phyloP scores from a whole-genome alignment of 1,140 invertebrate species.

The Tetranychus urticae region DNA sequence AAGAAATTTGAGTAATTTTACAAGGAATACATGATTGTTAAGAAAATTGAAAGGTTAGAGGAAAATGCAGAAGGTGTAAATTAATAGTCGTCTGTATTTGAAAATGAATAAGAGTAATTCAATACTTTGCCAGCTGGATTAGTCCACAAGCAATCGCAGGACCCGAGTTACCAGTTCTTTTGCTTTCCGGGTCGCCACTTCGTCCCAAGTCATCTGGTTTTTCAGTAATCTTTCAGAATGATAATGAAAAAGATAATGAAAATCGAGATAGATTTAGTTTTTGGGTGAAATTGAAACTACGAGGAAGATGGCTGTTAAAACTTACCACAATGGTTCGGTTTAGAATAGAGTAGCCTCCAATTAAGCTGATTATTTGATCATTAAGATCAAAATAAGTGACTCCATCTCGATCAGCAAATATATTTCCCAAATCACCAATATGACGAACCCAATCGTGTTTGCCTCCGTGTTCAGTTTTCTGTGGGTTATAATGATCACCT shows the following conservation, averaged over 20 bases:
- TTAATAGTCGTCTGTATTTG: too few species aligned
- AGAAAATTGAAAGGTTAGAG: too few species aligned
- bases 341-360: conserved; percentile 23
- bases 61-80: too few species aligned
- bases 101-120: too few species aligned
- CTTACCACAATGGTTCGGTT: conserved; percentile 25
- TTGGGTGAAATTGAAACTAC: not conserved
- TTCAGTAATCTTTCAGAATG: conserved; percentile 25
- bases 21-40: too few species aligned
- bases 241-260: not conserved
- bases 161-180: conserved; percentile 56
- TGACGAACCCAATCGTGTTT: conserved; percentile 25
- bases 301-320: not conserved
- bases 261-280: not conserved
- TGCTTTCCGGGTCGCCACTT: conserved; percentile 36
- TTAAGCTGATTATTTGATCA: conserved; percentile 24
- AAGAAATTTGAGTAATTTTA: too few species aligned
- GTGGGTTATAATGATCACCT: conserved; percentile 25
- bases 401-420: conserved; percentile 14
- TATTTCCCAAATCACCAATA: conserved; percentile 28
- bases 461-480: conserved; percentile 28
- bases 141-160: conserved; percentile 46
- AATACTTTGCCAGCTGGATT: not conserved
- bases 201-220: conserved; percentile 47
- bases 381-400: conserved; percentile 19